Evolutionary conservation across 2,113 vertebrate species (phyloP).

Genomic region (cat (Felis catus)): F.catus_Fca126_mat1.0 CM031412.1:129101001-129101500

Average conservation of each 20-base stretch:
- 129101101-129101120: background rate
- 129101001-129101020: background rate
- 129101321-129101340: background rate
- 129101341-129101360: background rate
- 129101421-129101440: no score
- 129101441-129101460: no score
- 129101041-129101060: background rate
- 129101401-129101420: background rate
- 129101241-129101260: slow-evolving; percentile 49
- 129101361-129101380: background rate
- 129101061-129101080: slow-evolving; percentile 52
- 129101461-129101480: background rate
- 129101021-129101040: background rate
- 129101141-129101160: slow-evolving; percentile 63
- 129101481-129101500: slow-evolving; percentile 1
- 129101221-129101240: background rate
- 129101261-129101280: slow-evolving; percentile 32
- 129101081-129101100: background rate
- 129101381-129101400: slow-evolving; percentile 31
- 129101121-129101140: slow-evolving; percentile 64
- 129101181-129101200: slow-evolving; percentile 62
- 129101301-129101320: background rate
- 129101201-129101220: slow-evolving; percentile 51
- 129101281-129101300: slow-evolving; percentile 18
- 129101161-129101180: slow-evolving; percentile 57